Evolutionary conservation across 2,888 invertebrate genomes (phyloP), one percentile per base, ranked within the genome.

Genomic region (Noctua pronuba): DNA sequence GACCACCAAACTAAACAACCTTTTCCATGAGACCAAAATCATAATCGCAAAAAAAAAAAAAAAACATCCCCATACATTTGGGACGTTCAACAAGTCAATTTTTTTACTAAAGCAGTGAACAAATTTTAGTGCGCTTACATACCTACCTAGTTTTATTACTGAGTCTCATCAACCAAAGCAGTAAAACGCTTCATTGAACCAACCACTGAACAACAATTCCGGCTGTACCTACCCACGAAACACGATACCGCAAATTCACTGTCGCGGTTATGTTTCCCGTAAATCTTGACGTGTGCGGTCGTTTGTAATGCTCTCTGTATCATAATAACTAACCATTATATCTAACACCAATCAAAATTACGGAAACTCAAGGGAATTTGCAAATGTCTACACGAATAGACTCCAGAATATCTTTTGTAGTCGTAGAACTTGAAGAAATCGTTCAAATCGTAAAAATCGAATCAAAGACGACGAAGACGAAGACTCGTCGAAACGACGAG

Each of bases 241-340:
- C 13, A 49, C 28, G n/a, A 60, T 18, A 11, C 58, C 58, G 11
- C 65, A 65, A 21, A 46, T 49, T 58, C 31, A 31, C 46, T 41
- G 58, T 31, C 49, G 49, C 38, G 41, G 70, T 49, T 55, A 64
- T 38, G 21, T n/a, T 70, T 13, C 31, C n/a, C 38, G 46, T 70
- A 58, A 79, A 68, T 68, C 46, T 46, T 72, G 13, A 31, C 31
- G 58, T 31, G n/a, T 49, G 55, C 41, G n/a, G 58, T 52, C 41
- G n/a, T 70, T 35, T 74, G 24, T 62, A 62, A 75, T 49, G 60
- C 28, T 13, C 24, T 18, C 24, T 38, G 46, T 60, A 35, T 18
- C 16, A 62, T 62, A 18, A 52, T 31, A 10, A 62, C 49, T 21
- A 35, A n/a, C 41, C 31, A 52, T 13, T 21, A 38, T 6, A 13